phyloP scores from a whole-genome alignment of 1,140 invertebrate species.

The Pollicipes pollicipes region DNA sequence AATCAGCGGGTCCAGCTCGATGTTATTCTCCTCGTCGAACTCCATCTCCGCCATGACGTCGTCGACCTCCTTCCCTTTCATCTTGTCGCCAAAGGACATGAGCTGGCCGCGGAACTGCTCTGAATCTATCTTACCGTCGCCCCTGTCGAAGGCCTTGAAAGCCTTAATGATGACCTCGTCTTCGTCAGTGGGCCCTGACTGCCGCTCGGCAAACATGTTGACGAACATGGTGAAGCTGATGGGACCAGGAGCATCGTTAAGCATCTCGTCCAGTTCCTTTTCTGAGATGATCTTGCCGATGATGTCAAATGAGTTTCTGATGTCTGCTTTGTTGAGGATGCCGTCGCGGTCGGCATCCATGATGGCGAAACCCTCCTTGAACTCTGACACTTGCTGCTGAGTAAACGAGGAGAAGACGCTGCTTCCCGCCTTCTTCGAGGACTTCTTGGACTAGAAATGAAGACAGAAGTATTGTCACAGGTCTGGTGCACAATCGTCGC shows the following conservation, averaged over 20 bases:
- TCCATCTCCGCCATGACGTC: no score
- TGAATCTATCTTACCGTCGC: no score
- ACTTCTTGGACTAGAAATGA: no score
- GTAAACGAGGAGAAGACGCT: slow-evolving; percentile 92
- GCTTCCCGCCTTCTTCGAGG: slow-evolving; percentile 32
- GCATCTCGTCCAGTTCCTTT: slow-evolving; percentile 79
- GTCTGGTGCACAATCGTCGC: no score
- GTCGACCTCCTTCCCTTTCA: no score
- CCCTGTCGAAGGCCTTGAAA: slow-evolving; percentile 92
- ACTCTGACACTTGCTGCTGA: slow-evolving; percentile 84
- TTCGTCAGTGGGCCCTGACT: slow-evolving; percentile 50
- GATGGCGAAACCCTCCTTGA: slow-evolving; percentile 88
- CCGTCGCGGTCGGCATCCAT: slow-evolving; percentile 98
- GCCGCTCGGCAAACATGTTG: slow-evolving; percentile 62
- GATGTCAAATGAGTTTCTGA: slow-evolving; percentile 87
- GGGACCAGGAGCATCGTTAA: slow-evolving; percentile 71
- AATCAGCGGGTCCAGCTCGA: no score
- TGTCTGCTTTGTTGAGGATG: slow-evolving; percentile 87
- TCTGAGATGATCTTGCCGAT: slow-evolving; percentile 67
- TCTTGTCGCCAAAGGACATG: no score
- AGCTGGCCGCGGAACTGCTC: no score
- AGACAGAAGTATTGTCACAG: no score
- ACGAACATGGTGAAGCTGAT: slow-evolving; percentile 91
- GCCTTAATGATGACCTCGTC: slow-evolving; percentile 86
- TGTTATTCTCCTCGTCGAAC: no score